Percentiles rank a stretch among this genome's conserved stretches.
Evolutionary conservation across 2,888 invertebrate genomes (phyloP).

Genomic region (Pammene aurita): DNA sequence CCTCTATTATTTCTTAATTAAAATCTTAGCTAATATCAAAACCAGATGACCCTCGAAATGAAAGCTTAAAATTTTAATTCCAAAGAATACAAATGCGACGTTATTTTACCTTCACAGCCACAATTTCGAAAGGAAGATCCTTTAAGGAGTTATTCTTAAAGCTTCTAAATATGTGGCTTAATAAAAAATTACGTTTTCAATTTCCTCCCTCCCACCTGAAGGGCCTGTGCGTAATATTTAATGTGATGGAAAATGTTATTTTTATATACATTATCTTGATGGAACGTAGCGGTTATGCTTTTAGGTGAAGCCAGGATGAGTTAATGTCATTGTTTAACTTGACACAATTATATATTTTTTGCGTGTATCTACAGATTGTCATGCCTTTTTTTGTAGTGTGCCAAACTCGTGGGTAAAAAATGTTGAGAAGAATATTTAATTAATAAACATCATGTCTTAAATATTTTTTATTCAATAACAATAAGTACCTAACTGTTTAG

Average conservation of each 20-base stretch:
- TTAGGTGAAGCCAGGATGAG: background rate
- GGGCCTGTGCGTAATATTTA: background rate
- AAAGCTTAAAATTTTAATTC: no score
- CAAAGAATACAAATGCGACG: background rate
- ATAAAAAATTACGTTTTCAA: background rate
- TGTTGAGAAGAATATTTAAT: no score
- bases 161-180: background rate
- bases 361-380: no score
- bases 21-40: no score
- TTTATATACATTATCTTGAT: slow-evolving; percentile 3
- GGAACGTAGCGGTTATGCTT: slow-evolving; percentile 12
- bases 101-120: background rate
- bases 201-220: background rate
- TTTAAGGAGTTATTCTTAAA: background rate
- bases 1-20: background rate
- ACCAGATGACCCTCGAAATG: no score
- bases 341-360: background rate
- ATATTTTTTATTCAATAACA: no score
- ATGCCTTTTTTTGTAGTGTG: no score
- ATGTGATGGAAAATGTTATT: slow-evolving; percentile 5
- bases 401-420: no score
- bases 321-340: slow-evolving; percentile 4
- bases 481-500: no score
- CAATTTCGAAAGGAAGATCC: background rate
- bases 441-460: no score